These are phyloP conservation scores for Spea bombifrons DNA, from an alignment of 2,113 vertebrate species.

Conservation along the genomic window DNA sequence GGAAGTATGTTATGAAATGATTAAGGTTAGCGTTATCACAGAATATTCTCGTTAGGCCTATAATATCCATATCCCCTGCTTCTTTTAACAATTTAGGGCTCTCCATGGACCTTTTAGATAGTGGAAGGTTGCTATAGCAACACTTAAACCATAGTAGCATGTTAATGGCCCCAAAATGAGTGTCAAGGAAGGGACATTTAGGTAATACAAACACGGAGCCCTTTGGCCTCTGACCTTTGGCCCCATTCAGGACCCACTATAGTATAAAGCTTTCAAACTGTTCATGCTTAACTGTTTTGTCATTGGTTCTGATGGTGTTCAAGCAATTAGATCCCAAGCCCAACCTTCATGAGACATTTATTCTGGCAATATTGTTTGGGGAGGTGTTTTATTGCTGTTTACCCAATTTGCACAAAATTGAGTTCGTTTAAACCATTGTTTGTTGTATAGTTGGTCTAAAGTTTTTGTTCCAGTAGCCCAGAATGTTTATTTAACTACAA, in stretches of 20 bases:
- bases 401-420: too few species aligned
- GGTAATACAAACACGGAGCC: slow-evolving; percentile 15
- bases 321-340: too few species aligned
- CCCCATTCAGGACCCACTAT: slow-evolving; percentile 1
- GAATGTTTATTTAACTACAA: too few species aligned
- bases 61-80: slow-evolving; percentile 37
- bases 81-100: slow-evolving; percentile 30
- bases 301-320: too few species aligned
- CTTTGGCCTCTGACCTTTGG: slow-evolving; percentile 28
- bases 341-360: too few species aligned
- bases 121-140: slow-evolving; percentile 26
- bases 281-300: too few species aligned
- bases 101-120: slow-evolving; percentile 39
- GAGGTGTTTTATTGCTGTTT: too few species aligned
- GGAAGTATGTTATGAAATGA: slow-evolving; percentile 21
- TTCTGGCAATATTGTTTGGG: too few species aligned
- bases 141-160: slow-evolving; percentile 31
- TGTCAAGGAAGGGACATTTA: slow-evolving; percentile 38
- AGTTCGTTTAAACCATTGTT: too few species aligned
- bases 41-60: slow-evolving; percentile 26
- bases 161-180: slow-evolving; percentile 45
- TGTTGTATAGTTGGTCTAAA: too few species aligned
- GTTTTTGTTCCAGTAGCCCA: too few species aligned
- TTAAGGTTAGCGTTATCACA: neutral
- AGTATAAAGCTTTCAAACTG: neutral